Percentiles rank a stretch among this genome's conserved stretches.
Evolutionary conservation across 2,888 invertebrate species (phyloP).

Genomic region (Orthosia gracilis): DNA sequence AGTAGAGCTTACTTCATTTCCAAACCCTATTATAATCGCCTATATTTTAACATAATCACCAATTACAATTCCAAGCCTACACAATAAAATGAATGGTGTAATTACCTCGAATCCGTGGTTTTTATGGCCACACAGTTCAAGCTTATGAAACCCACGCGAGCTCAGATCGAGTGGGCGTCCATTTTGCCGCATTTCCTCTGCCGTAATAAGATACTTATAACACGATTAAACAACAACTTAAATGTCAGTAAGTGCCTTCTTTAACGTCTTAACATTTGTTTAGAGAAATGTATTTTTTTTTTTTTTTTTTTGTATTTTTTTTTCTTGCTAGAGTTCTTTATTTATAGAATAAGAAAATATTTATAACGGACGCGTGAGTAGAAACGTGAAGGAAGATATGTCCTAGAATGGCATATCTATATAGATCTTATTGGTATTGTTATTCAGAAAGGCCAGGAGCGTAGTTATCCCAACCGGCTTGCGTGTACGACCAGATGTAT

Average conservation of each 20-base stretch:
- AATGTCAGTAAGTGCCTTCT: constrained; percentile 1
- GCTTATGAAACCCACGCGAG: constrained; percentile 35
- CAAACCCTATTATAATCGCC: background rate
- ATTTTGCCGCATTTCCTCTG: constrained; percentile 33
- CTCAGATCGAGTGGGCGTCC: constrained; percentile 32
- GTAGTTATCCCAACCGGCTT: too few relatives aligned
- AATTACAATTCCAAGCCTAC: constrained; percentile 33
- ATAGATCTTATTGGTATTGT: too few relatives aligned
- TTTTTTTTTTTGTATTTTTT: too few relatives aligned
- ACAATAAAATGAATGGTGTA: constrained; percentile 39
- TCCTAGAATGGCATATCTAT: too few relatives aligned
- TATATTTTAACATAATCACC: constrained; percentile 29
- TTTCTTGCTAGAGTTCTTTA: too few relatives aligned
- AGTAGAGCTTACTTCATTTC: background rate
- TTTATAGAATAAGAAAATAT: too few relatives aligned
- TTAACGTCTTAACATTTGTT: background rate
- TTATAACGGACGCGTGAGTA: too few relatives aligned
- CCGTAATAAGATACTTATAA: constrained; percentile 25
- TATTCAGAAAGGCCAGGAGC: too few relatives aligned
- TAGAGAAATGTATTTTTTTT: too few relatives aligned
- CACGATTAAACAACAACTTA: constrained; percentile 25
- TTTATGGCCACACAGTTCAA: constrained; percentile 29
- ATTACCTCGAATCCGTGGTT: constrained; percentile 41
- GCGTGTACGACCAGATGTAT: too few relatives aligned
- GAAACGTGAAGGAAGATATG: too few relatives aligned